A percentile compares a stretch with the other conserved stretches of the same genome.
These are phyloP conservation scores for Geococcyx californianus DNA, from an alignment of 2,113 vertebrate species.

Conservation along the genomic window DNA sequence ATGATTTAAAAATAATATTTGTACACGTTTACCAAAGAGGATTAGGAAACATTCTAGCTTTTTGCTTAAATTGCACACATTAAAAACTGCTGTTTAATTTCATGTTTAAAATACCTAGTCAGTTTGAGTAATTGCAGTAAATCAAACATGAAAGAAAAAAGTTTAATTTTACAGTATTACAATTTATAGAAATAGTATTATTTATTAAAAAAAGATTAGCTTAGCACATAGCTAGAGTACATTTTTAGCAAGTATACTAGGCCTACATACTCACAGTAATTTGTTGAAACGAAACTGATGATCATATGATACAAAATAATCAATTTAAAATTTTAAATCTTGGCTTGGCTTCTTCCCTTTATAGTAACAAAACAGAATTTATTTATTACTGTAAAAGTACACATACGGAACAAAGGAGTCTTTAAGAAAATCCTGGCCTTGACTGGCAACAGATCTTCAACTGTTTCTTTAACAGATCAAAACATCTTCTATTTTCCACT, in stretches of 20 bases:
- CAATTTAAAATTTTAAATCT: background rate
- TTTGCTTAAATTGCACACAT: background rate
- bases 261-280: background rate
- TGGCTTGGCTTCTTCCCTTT: background rate
- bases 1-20: background rate
- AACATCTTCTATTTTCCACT: background rate
- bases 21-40: background rate
- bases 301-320: background rate
- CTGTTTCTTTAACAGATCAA: background rate
- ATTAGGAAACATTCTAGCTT: background rate
- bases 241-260: background rate
- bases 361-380: background rate
- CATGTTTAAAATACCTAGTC: background rate
- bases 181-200: background rate
- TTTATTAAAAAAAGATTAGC: background rate
- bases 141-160: background rate
- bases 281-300: background rate
- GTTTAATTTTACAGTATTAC: background rate
- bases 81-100: background rate
- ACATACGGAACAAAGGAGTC: background rate
- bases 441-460: background rate
- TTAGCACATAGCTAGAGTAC: background rate
- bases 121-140: conserved; percentile 31
- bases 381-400: background rate
- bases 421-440: background rate